Evolutionary conservation across 2,888 invertebrate species (phyloP).

Genomic region (Agrenia bidenticulata): DNA sequence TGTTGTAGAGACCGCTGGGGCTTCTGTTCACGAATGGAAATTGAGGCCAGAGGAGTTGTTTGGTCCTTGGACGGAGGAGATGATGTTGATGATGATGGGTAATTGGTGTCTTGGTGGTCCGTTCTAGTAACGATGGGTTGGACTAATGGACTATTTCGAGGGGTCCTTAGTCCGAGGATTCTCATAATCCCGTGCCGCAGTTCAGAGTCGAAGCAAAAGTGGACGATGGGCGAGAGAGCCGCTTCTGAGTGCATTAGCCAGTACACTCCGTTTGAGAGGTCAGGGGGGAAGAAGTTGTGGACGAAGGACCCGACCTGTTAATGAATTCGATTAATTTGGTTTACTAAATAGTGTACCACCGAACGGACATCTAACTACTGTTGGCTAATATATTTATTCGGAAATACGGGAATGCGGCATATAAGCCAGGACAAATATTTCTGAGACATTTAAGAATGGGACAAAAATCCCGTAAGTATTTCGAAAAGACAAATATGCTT

Average conservation of each 20-base stretch:
- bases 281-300: slow-evolving; percentile 43
- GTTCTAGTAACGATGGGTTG: background rate
- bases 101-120: too few relatives aligned
- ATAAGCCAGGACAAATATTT: background rate
- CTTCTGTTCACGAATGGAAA: too few relatives aligned
- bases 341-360: background rate
- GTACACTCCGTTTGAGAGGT: slow-evolving; percentile 49
- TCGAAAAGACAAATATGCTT: too few relatives aligned
- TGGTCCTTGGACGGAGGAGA: too few relatives aligned
- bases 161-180: background rate
- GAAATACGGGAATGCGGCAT: background rate
- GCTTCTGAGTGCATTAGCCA: slow-evolving; percentile 51
- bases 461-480: background rate
- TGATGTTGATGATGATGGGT: too few relatives aligned
- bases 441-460: background rate
- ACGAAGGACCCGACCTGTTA: slow-evolving; percentile 46
- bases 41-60: too few relatives aligned
- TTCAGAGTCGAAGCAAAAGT: slow-evolving; percentile 42
- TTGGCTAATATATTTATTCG: background rate
- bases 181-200: slow-evolving; percentile 34
- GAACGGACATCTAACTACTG: background rate
- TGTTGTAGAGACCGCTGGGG: too few relatives aligned
- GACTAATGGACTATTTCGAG: background rate
- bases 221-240: slow-evolving; percentile 42
- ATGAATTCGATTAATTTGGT: too few relatives aligned